phyloP scores from a whole-genome alignment of 2,888 invertebrate genomes.

The Dryocosmus kuriphilus region DNA sequence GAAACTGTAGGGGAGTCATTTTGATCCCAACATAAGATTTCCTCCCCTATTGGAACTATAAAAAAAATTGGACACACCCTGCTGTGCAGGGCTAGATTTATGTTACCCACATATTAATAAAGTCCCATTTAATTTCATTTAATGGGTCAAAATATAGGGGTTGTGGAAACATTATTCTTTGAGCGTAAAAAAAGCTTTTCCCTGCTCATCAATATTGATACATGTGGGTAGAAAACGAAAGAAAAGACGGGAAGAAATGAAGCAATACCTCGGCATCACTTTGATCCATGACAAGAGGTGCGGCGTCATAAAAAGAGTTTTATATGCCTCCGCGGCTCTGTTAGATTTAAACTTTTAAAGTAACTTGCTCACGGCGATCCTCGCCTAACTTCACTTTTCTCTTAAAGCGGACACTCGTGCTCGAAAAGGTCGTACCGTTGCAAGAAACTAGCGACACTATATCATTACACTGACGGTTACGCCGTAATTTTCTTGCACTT shows the following conservation, averaged over 20 bases:
- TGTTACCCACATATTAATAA: no score
- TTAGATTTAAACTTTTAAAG: conserved; percentile 30
- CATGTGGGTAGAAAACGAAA: conserved; percentile 18
- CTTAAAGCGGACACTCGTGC: conserved; percentile 7
- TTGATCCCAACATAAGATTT: no score
- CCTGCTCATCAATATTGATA: conserved; percentile 20
- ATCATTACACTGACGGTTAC: conserved; percentile 29
- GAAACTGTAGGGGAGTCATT: no score
- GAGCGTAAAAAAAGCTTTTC: background rate
- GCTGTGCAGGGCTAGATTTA: no score
- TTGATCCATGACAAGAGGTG: conserved; percentile 41
- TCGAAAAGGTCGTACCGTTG: conserved; percentile 3
- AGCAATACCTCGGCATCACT: conserved; percentile 40
- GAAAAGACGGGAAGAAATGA: conserved; percentile 23
- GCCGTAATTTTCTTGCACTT: conserved; percentile 36
- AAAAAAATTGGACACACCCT: no score
- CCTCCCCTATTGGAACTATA: no score
- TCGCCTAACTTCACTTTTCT: conserved; percentile 31
- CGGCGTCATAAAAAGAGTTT: conserved; percentile 40
- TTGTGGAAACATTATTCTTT: background rate
- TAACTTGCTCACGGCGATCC: conserved; percentile 27
- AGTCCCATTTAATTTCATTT: no score
- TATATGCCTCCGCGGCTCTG: conserved; percentile 40
- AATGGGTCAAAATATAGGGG: no score
- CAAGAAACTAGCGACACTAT: conserved; percentile 25